Percentiles rank a stretch among this genome's conserved stretches.
These are phyloP conservation scores for Odontamblyopus lacepedii DNA, from an alignment of 2,797 vertebrate genomes.

Conservation along the genomic window DNA sequence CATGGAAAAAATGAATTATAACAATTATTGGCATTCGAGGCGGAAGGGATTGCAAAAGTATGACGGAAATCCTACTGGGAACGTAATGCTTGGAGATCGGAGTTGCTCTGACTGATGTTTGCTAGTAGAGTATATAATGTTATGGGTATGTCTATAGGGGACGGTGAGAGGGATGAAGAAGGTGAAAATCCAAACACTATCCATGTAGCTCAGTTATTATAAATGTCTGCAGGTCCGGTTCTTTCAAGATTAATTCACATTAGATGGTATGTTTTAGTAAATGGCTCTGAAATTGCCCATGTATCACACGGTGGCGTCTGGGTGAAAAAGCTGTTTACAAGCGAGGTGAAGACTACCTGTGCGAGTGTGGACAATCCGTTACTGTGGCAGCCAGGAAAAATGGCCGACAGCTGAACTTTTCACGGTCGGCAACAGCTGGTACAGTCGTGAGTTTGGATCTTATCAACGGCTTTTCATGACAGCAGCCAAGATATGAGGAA, in stretches of 20 bases:
- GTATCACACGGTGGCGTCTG: constrained; percentile 7
- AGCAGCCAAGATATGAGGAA: constrained; percentile 8
- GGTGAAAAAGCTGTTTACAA: constrained; percentile 16
- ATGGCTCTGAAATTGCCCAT: constrained; percentile 7
- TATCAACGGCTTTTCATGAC: constrained; percentile 11
- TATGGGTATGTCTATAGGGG: constrained; percentile 23
- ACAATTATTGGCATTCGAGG: constrained; percentile 66
- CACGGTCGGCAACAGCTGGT: constrained; percentile 22
- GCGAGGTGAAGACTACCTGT: not conserved
- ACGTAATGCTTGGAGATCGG: constrained; percentile 48
- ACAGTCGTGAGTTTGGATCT: not conserved
- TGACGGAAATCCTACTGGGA: constrained; percentile 49
- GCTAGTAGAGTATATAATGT: constrained; percentile 34
- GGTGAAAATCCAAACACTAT: constrained; percentile 26
- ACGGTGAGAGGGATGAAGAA: not conserved
- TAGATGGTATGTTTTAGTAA: constrained; percentile 1
- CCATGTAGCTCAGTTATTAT: constrained; percentile 12
- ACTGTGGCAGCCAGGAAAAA: constrained; percentile 15
- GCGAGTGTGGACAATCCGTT: constrained; percentile 3
- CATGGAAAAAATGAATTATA: constrained; percentile 68
- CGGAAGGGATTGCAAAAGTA: constrained; percentile 41
- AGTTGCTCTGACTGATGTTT: constrained; percentile 36
- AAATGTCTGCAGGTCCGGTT: constrained; percentile 13
- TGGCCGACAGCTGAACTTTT: constrained; percentile 19
- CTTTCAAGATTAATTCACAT: constrained; percentile 13